A percentile compares a stretch with the other conserved stretches of the same genome.
Evolutionary conservation across 2,888 invertebrate species (phyloP).

Genomic region (Perizoma flavofasciatum): DNA sequence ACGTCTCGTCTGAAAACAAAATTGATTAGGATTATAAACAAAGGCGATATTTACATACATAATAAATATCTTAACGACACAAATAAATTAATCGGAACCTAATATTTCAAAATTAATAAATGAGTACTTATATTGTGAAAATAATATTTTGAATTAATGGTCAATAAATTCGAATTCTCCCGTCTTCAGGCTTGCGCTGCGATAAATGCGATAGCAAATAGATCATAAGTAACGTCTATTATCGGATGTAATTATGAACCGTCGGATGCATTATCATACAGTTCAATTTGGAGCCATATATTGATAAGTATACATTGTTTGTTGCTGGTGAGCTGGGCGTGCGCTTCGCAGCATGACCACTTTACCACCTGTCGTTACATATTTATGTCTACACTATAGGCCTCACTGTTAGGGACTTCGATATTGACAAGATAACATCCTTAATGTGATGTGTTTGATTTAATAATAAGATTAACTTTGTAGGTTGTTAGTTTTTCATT

Average conservation of each 20-base stretch:
- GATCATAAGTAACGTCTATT: conserved; percentile 47
- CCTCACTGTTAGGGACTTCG: conserved; percentile 83
- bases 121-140: conserved; percentile 85
- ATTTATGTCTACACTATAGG: conserved; percentile 84
- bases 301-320: conserved; percentile 53
- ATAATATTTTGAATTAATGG: conserved; percentile 85
- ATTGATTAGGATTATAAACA: conserved; percentile 77
- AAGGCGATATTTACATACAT: conserved; percentile 82
- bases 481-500: conserved; percentile 65
- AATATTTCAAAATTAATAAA: conserved; percentile 85
- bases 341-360: conserved; percentile 82
- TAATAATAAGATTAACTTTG: conserved; percentile 83
- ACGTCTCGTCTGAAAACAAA: conserved; percentile 68
- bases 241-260: conserved; percentile 52
- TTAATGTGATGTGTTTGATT: conserved; percentile 85
- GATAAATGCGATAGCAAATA: conserved; percentile 49
- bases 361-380: conserved; percentile 84
- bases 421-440: conserved; percentile 85
- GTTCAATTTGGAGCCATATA: conserved; percentile 61
- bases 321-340: conserved; percentile 62
- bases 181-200: conserved; percentile 82
- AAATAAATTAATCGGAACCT: conserved; percentile 84
- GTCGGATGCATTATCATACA: conserved; percentile 55
- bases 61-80: conserved; percentile 84
- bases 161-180: conserved; percentile 84